Percentiles rank a stretch among this genome's conserved stretches.
Conservation (phyloP, 2,113 vertebrate species). For the Hippocampus mohnikei region DNA sequence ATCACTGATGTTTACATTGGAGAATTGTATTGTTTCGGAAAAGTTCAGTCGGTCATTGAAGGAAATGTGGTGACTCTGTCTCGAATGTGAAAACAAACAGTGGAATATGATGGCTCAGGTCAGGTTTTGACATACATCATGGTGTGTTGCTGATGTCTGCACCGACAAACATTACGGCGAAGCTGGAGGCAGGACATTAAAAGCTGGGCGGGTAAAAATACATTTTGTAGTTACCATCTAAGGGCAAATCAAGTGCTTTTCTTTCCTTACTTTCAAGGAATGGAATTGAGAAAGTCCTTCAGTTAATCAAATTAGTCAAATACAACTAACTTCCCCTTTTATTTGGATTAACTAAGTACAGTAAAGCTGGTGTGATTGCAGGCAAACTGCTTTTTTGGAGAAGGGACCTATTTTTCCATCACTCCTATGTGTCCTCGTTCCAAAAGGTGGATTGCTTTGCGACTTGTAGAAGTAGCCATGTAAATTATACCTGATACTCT, state of each 20-base stretch:
- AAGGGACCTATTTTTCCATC: constrained; percentile 53
- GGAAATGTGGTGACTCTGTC: not conserved
- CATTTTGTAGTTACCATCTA: not conserved
- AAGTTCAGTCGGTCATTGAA: not conserved
- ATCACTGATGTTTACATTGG: not conserved
- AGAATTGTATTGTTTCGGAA: not conserved
- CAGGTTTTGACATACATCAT: constrained; percentile 51
- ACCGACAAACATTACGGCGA: constrained; percentile 5
- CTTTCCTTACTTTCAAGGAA: constrained; percentile 19
- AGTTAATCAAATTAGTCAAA: constrained; percentile 56
- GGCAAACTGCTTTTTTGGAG: constrained; percentile 42
- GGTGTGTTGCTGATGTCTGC: constrained; percentile 19
- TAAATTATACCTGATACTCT: constrained; percentile 36
- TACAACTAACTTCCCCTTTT: constrained; percentile 55
- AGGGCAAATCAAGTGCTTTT: constrained; percentile 1
- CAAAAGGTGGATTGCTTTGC: constrained; percentile 40
- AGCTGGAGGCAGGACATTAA: constrained; percentile 4
- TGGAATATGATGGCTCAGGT: not conserved
- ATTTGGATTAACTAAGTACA: constrained; percentile 57
- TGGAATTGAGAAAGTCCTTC: constrained; percentile 53
- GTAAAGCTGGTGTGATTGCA: constrained; percentile 61
- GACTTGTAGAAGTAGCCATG: constrained; percentile 35
- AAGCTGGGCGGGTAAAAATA: constrained; percentile 16
- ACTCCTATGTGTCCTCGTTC: constrained; percentile 29
- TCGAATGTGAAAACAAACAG: not conserved